A percentile compares a stretch with the other conserved stretches of the same genome.
Evolutionary conservation across 2,797 vertebrate species (phyloP).

Genomic region (Sebastolobus alascanus): DNA sequence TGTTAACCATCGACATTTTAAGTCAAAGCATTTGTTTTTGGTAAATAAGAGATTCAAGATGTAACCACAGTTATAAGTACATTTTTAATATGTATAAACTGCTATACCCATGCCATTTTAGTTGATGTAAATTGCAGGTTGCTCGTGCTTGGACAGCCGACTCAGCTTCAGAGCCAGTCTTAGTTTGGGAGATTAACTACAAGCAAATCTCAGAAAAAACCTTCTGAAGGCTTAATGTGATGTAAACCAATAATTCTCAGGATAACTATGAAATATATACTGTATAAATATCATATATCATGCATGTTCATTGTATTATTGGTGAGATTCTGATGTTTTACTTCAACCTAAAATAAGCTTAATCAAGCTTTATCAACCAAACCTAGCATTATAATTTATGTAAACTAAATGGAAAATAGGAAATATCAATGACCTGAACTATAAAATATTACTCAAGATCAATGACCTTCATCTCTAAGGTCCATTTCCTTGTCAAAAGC

Average conservation of each 20-base stretch:
- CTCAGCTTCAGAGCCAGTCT: not conserved
- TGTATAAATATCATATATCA: not conserved
- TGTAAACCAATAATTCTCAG: not conserved
- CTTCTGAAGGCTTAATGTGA: too few relatives aligned
- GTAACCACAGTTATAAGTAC: not conserved
- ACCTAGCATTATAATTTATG: not conserved
- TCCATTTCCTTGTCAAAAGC: not conserved
- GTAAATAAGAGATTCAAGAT: not conserved
- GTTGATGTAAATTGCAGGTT: conserved; percentile 10
- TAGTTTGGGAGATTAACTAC: not conserved
- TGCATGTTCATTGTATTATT: not conserved
- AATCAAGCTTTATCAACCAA: not conserved
- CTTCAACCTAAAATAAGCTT: not conserved
- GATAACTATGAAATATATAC: too few relatives aligned
- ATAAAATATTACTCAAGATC: not conserved
- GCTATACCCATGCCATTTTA: conserved; percentile 4
- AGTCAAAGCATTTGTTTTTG: not conserved
- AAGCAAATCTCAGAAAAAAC: not conserved
- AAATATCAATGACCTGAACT: not conserved
- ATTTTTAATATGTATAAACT: conserved; percentile 26
- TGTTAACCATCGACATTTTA: not conserved
- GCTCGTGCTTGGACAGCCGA: not conserved
- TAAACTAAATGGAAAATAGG: not conserved
- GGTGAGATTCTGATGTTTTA: not conserved
- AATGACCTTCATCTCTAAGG: not conserved